phyloP scores from a whole-genome alignment of 2,888 invertebrate genomes.

The Tillus elongatus region DNA sequence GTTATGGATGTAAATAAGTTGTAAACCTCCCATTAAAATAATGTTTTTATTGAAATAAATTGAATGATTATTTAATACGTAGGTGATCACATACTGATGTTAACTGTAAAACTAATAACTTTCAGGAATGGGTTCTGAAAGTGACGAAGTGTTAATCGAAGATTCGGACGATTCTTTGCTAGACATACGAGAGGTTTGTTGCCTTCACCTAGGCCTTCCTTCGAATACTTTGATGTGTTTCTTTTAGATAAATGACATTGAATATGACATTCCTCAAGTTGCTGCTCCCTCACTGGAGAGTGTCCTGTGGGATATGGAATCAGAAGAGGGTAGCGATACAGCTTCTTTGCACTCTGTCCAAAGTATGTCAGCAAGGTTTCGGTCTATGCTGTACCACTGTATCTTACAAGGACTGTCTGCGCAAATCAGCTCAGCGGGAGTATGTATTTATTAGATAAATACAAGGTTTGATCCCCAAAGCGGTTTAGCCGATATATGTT shows the following conservation, averaged over 20 bases:
- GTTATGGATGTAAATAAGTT: no score
- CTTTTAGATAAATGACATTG: conserved; percentile 67
- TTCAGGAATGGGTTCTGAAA: conserved; percentile 35
- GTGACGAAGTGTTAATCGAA: conserved; percentile 34
- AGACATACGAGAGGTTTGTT: conserved; percentile 38
- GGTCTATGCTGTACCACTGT: conserved; percentile 66
- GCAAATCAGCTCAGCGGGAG: conserved; percentile 78
- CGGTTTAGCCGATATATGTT: no score
- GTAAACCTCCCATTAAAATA: no score
- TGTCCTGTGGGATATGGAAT: conserved; percentile 67
- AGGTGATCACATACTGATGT: neutral
- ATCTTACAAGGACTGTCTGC: conserved; percentile 82
- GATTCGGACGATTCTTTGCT: conserved; percentile 39
- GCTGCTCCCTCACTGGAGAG: conserved; percentile 71
- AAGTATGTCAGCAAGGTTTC: conserved; percentile 44
- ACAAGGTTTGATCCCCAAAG: no score
- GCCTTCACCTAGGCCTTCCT: no score
- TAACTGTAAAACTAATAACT: conserved; percentile 1
- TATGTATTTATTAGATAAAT: conserved; percentile 40
- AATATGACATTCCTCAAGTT: conserved; percentile 69
- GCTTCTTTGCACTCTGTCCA: conserved; percentile 46
- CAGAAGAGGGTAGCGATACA: conserved; percentile 52
- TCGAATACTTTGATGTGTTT: conserved; percentile 1
- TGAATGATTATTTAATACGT: no score
- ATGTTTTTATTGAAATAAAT: no score